These are phyloP conservation scores for Chanos chanos DNA, from an alignment of 2,797 vertebrate genomes.

Conservation along the genomic window DNA sequence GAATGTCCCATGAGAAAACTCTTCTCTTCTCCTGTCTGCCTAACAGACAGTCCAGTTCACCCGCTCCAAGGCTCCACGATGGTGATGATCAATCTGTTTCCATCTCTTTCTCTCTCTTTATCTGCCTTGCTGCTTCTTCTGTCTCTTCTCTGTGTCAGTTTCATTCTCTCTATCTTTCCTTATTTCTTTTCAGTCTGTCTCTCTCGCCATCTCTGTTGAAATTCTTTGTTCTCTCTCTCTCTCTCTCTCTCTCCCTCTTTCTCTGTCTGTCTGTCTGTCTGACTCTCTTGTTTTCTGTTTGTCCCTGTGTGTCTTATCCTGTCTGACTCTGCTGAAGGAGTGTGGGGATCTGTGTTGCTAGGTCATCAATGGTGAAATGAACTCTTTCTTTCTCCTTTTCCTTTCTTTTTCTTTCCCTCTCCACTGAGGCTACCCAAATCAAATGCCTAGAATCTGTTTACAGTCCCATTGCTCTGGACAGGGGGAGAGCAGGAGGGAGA, in stretches of 20 bases:
- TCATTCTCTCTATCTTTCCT: not conserved
- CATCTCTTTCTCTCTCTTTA: not conserved
- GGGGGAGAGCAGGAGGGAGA: no score
- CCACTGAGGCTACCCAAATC: not conserved
- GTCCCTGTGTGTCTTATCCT: slow-evolving; percentile 33
- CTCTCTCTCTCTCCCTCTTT: slow-evolving; percentile 41
- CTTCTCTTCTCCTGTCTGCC: no score
- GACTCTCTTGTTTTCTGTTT: slow-evolving; percentile 24
- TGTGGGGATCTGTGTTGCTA: no score
- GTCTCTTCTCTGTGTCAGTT: not conserved
- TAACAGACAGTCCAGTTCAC: no score
- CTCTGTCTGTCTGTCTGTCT: slow-evolving; percentile 42
- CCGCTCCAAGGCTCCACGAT: no score
- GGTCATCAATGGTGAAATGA: slow-evolving; percentile 1
- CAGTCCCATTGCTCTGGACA: slow-evolving; percentile 26
- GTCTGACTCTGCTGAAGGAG: no score
- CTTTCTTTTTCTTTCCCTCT: no score
- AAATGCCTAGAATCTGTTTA: slow-evolving; percentile 30
- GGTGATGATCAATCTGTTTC: not conserved
- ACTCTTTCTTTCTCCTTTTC: slow-evolving; percentile 37
- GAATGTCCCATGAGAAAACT: no score
- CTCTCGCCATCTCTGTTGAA: not conserved
- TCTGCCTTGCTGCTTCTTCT: not conserved
- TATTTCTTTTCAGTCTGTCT: slow-evolving; percentile 1
- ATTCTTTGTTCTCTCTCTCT: slow-evolving; percentile 29